Evolutionary conservation across 2,888 invertebrate genomes (phyloP).

Genomic region (Brachylomia viminalis): DNA sequence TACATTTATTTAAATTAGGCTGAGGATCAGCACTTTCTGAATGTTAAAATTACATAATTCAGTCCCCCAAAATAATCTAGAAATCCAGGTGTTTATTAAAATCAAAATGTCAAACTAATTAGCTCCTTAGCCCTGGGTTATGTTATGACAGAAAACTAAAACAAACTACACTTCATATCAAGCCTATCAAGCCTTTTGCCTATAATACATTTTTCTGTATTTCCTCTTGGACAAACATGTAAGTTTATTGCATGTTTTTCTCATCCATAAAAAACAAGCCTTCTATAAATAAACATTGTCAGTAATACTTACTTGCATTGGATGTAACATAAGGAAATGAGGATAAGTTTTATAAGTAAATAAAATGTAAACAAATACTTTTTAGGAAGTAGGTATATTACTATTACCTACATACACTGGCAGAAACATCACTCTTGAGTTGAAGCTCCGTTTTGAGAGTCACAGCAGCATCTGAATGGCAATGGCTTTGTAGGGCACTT

Average conservation of each 20-base stretch:
- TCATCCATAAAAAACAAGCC: background rate
- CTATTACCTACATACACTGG: background rate
- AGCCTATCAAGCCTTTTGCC: background rate
- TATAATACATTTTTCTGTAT: background rate
- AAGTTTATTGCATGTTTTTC: background rate
- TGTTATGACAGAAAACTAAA: no score
- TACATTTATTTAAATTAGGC: background rate
- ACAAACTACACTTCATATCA: no score
- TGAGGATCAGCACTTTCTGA: background rate
- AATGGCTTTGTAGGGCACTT: no score
- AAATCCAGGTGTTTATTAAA: no score
- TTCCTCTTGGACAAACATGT: background rate
- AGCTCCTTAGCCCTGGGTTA: no score
- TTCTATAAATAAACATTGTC: constrained; percentile 7
- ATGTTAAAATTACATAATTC: background rate
- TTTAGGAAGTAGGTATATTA: background rate
- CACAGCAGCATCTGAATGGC: background rate
- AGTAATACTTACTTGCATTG: background rate
- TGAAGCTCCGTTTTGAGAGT: background rate
- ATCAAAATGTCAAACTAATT: no score
- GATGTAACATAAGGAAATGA: background rate
- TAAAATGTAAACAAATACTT: background rate
- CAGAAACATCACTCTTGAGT: background rate
- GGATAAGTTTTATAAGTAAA: constrained; percentile 18
- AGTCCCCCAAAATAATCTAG: no score